A percentile compares a stretch with the other conserved stretches of the same genome.
Evolutionary conservation across 2,797 vertebrate species (phyloP).

Genomic region (Anisognathus igniventris): DNA sequence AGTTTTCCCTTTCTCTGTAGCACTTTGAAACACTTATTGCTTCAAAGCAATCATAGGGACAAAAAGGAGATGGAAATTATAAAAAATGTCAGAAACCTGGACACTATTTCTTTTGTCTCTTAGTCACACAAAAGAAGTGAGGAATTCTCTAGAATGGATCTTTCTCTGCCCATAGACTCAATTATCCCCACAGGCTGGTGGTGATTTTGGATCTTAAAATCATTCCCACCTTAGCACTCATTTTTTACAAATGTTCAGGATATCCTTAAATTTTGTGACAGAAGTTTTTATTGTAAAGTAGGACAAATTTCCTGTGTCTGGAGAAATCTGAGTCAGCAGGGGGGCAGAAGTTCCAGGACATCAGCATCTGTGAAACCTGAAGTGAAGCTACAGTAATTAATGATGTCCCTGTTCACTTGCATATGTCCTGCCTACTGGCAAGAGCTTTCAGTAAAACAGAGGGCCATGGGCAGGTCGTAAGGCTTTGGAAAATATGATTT

Average conservation of each 20-base stretch:
- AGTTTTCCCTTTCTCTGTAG: neutral
- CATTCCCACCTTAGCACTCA: neutral
- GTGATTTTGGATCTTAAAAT: neutral
- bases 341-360: neutral
- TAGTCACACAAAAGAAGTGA: neutral
- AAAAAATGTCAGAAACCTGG: neutral
- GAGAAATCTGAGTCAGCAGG: neutral
- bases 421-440: neutral
- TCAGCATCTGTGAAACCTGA: neutral
- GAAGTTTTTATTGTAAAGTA: neutral
- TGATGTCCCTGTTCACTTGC: neutral
- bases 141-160: neutral
- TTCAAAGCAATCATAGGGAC: neutral
- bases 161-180: neutral
- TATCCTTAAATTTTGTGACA: neutral
- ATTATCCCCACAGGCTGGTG: neutral
- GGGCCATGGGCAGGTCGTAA: neutral
- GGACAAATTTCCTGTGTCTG: neutral
- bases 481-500: neutral
- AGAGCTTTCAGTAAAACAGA: neutral
- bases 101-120: neutral
- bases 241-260: neutral
- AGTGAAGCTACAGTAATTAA: neutral
- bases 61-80: neutral
- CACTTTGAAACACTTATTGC: neutral